Evolutionary conservation across 2,888 invertebrate species (phyloP), one percentile per base, ranked within the genome.

Genomic region (Torymus aiolomorphi): DNA sequence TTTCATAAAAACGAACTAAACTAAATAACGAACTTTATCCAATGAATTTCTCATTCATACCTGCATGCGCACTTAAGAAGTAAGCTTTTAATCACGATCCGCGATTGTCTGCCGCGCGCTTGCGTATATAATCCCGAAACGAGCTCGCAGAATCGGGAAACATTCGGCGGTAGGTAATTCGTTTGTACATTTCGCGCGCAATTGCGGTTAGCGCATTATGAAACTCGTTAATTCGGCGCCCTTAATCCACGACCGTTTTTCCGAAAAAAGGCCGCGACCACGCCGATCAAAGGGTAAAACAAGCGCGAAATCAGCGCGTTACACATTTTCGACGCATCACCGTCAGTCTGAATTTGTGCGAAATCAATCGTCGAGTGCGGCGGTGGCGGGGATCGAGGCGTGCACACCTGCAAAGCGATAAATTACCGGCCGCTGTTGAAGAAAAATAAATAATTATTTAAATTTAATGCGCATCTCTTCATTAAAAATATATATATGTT

Each of bases 211-310:
- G 76, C 84, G 80, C 85, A 86, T 88, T 88, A 88, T 88, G 88
- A 87, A 89, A 88, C 88, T 89, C 88, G 86, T 88, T 88, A 88
- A 85, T 84, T 83, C 83, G 20, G 72, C 56, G 31, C 18, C 13
- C 14, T 56, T 24, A 5, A 66, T 54, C 51, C n/a, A 11, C 49
- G n/a, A 20, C 13, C 18, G 8, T 24, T 57, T 63, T 57, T 20
- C 13, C 14, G 14, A 42, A 69, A 52, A 52, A 49, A 49, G 3
- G 49, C 51, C 57, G 20, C 20, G 20, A 2, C 20, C 20, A 20
- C 20, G 20, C 20, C 20, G 20, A 20, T 20, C 20, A 20, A 63
- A 49, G 66, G 18, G 11, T 20, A 31, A 66, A 59, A 18, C 16
- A 52, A 59, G 54, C 18, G 52, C 12, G 11, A 59, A 71, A 51